Percentiles rank a stretch among this genome's conserved stretches.
These are phyloP conservation scores for Acrossocheilus fasciatus DNA, from an alignment of 2,797 vertebrate genomes.

Conservation along the genomic window DNA sequence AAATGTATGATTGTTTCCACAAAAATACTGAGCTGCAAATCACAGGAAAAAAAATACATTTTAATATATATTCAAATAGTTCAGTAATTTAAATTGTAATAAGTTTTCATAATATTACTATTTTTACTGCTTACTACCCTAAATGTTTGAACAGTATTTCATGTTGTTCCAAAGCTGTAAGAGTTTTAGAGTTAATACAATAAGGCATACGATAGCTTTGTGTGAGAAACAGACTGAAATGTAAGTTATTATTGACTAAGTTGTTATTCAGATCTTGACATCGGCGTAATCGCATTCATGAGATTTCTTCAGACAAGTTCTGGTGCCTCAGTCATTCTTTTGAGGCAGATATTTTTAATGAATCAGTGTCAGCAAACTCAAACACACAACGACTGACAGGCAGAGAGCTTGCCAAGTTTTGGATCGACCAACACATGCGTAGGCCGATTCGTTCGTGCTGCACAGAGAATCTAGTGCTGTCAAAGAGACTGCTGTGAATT, in stretches of 20 bases:
- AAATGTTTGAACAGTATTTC: neutral
- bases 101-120: neutral
- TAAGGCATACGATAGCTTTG: neutral
- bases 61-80: neutral
- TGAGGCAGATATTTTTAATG: neutral
- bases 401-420: slow-evolving; percentile 6
- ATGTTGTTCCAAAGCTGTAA: neutral
- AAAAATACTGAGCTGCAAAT: neutral
- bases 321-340: neutral
- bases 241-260: neutral
- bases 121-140: neutral
- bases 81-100: neutral
- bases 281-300: neutral
- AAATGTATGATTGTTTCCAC: neutral
- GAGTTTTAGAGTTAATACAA: neutral
- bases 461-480: neutral
- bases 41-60: neutral
- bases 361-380: neutral
- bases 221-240: neutral
- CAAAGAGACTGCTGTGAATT: neutral
- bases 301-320: neutral
- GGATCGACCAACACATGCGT: neutral
- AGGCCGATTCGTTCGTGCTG: neutral
- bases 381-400: slow-evolving; percentile 9
- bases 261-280: slow-evolving; percentile 2